Evolutionary conservation across 2,888 invertebrate genomes (phyloP).

Genomic region (Chirona hameri): DNA sequence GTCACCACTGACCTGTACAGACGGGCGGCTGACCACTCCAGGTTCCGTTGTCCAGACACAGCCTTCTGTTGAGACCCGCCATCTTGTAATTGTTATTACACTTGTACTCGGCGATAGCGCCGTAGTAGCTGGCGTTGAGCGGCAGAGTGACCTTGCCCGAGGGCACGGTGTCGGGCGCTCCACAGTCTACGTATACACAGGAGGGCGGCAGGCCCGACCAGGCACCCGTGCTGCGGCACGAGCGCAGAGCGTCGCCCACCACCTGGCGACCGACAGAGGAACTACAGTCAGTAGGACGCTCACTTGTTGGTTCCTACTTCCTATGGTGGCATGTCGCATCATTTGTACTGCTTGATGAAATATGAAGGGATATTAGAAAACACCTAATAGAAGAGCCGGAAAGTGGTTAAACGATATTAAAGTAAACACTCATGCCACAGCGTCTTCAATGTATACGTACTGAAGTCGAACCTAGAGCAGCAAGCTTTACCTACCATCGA

Average conservation of each 20-base stretch:
- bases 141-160: constrained; percentile 47
- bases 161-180: constrained; percentile 59
- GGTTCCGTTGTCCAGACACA: constrained; percentile 83
- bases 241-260: constrained; percentile 51
- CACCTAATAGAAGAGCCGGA: no score
- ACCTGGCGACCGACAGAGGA: not conserved
- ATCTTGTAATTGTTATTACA: constrained; percentile 76
- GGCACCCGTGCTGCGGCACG: constrained; percentile 77
- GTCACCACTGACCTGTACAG: constrained; percentile 63
- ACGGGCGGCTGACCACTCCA: constrained; percentile 80
- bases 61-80: constrained; percentile 73
- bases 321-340: no score
- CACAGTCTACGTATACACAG: constrained; percentile 85
- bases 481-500: no score
- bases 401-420: no score
- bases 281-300: not conserved
- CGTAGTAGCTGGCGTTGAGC: constrained; percentile 83
- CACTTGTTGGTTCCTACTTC: no score
- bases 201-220: constrained; percentile 81
- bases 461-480: no score
- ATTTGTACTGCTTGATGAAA: no score
- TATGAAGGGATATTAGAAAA: no score
- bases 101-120: constrained; percentile 77
- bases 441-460: no score
- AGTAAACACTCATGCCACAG: no score